These are phyloP conservation scores for Acropora tenuis DNA, from an alignment of 64 coral and sea anemone genomes.

Conservation along the genomic window DNA sequence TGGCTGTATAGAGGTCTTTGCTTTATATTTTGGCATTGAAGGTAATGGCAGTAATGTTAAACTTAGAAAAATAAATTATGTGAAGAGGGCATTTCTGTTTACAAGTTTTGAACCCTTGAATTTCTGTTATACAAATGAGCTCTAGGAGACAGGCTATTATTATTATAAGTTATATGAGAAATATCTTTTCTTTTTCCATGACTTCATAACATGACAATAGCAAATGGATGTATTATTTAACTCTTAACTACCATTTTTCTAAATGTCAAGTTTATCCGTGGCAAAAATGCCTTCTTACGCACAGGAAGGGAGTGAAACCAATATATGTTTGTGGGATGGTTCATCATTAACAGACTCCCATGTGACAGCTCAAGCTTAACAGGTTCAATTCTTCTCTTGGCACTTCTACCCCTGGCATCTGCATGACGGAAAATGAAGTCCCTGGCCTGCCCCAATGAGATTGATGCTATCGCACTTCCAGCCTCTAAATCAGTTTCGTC, in stretches of 20 bases:
- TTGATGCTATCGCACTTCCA: conserved; percentile 74
- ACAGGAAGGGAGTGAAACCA: conserved; percentile 92
- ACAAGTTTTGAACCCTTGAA: no score
- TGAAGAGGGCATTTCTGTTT: no score
- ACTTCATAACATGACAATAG: not conserved
- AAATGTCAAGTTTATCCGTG: conserved; percentile 89
- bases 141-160: no score
- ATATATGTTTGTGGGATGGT: conserved; percentile 81
- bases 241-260: conserved; percentile 72
- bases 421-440: conserved; percentile 90
- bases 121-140: no score
- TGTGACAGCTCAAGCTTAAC: conserved; percentile 76
- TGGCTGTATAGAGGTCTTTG: no score
- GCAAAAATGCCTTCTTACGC: conserved; percentile 50
- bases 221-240: not conserved
- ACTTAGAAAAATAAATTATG: no score
- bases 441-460: conserved; percentile 79
- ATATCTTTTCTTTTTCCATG: not conserved
- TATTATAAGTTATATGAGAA: no score
- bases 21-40: no score
- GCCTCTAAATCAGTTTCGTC: conserved; percentile 77
- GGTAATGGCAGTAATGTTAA: no score
- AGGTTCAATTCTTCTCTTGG: conserved; percentile 73
- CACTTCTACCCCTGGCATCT: conserved; percentile 65
- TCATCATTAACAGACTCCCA: conserved; percentile 91